A percentile compares a stretch with the other conserved stretches of the same genome.
phyloP scores from a whole-genome alignment of 2,888 invertebrate genomes.

The Seira musarum region DNA sequence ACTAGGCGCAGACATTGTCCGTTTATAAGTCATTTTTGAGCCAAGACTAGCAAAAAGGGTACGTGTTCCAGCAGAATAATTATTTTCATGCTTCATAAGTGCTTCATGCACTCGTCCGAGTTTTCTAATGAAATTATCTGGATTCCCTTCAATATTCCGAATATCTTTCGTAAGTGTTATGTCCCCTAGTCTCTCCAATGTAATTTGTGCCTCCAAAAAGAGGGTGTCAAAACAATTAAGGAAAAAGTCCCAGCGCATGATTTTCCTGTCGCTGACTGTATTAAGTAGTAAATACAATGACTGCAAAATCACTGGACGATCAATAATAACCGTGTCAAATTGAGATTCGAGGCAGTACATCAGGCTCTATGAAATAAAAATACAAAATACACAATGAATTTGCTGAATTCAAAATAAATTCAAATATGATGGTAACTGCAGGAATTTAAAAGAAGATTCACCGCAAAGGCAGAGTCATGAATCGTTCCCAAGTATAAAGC shows the following conservation, averaged over 20 bases:
- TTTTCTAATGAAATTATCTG: slow-evolving; percentile 89
- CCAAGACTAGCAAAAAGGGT: slow-evolving; percentile 91
- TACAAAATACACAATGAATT: background rate
- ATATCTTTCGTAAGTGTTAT: slow-evolving; percentile 86
- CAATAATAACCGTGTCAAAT: slow-evolving; percentile 97
- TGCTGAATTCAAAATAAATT: background rate
- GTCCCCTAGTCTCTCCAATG: slow-evolving; percentile 87
- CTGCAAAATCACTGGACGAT: slow-evolving; percentile 96
- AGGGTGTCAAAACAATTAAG: slow-evolving; percentile 95
- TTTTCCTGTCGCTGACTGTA: slow-evolving; percentile 89
- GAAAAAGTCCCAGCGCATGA: slow-evolving; percentile 98
- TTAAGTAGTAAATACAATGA: slow-evolving; percentile 96
- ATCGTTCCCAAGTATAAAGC: slow-evolving; percentile 94
- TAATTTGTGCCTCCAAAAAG: slow-evolving; percentile 96
- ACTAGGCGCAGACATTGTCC: slow-evolving; percentile 89
- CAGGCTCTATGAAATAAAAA: slow-evolving; percentile 78
- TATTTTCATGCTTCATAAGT: slow-evolving; percentile 72
- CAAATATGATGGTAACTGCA: background rate
- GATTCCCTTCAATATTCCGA: slow-evolving; percentile 88
- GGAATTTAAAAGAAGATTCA: slow-evolving; percentile 72
- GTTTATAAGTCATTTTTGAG: slow-evolving; percentile 94
- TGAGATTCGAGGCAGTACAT: slow-evolving; percentile 97
- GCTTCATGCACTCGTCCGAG: slow-evolving; percentile 92
- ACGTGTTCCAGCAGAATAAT: slow-evolving; percentile 76
- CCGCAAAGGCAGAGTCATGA: slow-evolving; percentile 89